Conservation (phyloP, 2,888 invertebrate genomes). For the Tachina lurida region DNA sequence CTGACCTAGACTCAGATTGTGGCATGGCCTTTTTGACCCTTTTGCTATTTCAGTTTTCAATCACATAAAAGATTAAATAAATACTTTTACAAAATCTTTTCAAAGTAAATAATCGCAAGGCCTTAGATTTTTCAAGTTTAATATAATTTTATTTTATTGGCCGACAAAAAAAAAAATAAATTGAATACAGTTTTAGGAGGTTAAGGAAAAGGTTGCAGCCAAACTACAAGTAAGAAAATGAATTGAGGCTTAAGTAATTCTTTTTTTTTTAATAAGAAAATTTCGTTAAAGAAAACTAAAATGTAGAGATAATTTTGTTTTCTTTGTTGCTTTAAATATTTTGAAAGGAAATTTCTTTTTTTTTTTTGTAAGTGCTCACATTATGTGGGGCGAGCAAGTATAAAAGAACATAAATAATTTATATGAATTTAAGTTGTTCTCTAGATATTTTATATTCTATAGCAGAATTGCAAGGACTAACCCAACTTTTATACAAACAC, state of each 20-base stretch:
- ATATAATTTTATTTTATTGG: too few relatives aligned
- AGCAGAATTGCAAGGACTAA: not conserved
- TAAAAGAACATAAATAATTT: slow-evolving; percentile 29
- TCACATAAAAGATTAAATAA: not conserved
- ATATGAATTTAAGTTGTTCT: slow-evolving; percentile 29
- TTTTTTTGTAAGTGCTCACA: slow-evolving; percentile 36
- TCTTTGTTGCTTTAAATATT: too few relatives aligned
- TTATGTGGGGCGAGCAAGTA: slow-evolving; percentile 10
- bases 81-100: slow-evolving; percentile 5
- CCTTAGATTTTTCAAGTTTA: not conserved
- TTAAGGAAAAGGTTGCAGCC: not conserved
- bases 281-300: slow-evolving; percentile 8
- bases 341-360: too few relatives aligned
- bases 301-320: too few relatives aligned
- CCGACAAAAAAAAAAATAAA: not conserved
- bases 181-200: slow-evolving; percentile 2
- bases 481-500: not conserved
- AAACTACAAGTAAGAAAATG: not conserved
- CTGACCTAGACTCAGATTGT: not conserved
- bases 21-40: not conserved
- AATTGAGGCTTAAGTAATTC: not conserved
- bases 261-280: slow-evolving; percentile 2
- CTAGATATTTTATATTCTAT: slow-evolving; percentile 35
- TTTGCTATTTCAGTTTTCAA: not conserved
- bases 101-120: not conserved